Conservation (phyloP, 92 coral and sea anemone genomes). For the Ricordea florida region DNA sequence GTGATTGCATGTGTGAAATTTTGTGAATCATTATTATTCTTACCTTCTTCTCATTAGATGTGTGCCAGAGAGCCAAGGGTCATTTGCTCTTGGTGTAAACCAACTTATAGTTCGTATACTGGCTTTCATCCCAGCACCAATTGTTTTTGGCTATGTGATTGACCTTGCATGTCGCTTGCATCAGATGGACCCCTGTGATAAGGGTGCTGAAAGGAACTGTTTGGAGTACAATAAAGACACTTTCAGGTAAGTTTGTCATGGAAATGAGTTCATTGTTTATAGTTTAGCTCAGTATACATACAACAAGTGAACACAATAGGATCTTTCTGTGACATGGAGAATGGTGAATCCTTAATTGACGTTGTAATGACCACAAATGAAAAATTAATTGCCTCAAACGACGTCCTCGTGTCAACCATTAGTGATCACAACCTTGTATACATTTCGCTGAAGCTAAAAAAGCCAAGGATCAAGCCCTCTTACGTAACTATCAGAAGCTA, state of each 20-base stretch:
- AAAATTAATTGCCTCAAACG: too few species aligned
- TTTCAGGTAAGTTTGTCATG: slow-evolving; percentile 63
- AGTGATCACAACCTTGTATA: neutral
- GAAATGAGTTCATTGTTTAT: neutral
- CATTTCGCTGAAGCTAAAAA: neutral
- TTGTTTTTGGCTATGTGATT: slow-evolving; percentile 78
- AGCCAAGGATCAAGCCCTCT: neutral
- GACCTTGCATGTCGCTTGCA: slow-evolving; percentile 80
- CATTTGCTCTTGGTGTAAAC: slow-evolving; percentile 93
- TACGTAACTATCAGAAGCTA: neutral
- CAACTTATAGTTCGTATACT: slow-evolving; percentile 84
- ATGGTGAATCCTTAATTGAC: too few species aligned
- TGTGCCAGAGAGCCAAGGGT: slow-evolving; percentile 95
- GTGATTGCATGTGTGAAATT: too few species aligned
- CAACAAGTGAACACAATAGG: too few species aligned
- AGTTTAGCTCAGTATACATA: neutral
- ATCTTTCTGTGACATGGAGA: too few species aligned
- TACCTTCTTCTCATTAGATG: slow-evolving; percentile 39
- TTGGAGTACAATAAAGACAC: slow-evolving; percentile 78
- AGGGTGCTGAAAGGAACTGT: slow-evolving; percentile 76
- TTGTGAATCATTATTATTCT: too few species aligned
- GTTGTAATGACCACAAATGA: too few species aligned
- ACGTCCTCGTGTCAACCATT: too few species aligned
- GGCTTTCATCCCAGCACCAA: slow-evolving; percentile 93
- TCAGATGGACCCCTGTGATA: slow-evolving; percentile 86